These are phyloP conservation scores for Carcharodon carcharias DNA, from an alignment of 2,797 vertebrate genomes.

Conservation along the genomic window DNA sequence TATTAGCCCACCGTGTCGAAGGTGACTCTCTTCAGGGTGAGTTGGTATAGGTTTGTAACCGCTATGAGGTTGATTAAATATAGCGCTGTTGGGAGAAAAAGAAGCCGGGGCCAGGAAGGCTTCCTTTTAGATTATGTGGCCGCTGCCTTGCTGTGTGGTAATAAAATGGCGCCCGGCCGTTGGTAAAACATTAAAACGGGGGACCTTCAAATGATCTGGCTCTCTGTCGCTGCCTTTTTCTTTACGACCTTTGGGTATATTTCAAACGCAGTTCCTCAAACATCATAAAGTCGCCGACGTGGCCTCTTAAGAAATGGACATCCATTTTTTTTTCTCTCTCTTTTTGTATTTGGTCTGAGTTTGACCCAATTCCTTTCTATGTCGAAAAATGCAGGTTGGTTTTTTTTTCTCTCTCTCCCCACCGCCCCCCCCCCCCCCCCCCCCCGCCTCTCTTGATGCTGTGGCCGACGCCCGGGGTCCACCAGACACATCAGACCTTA, in stretches of 20 bases:
- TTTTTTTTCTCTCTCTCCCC: neutral
- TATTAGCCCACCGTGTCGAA: neutral
- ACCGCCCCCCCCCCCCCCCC: too few species aligned
- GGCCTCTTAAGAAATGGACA: constrained; percentile 4
- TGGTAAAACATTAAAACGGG: constrained; percentile 26
- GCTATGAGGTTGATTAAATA: neutral
- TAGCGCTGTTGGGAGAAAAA: neutral
- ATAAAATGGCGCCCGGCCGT: constrained; percentile 38
- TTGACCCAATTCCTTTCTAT: constrained; percentile 33
- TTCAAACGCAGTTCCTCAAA: constrained; percentile 18
- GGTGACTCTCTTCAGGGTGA: constrained; percentile 11
- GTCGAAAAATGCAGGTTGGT: constrained; percentile 22
- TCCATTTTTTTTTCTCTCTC: neutral
- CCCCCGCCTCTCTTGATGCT: too few species aligned
- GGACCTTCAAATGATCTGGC: constrained; percentile 32
- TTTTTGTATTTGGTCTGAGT: neutral
- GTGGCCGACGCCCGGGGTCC: neutral
- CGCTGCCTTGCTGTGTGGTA: constrained; percentile 36
- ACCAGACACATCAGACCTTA: neutral
- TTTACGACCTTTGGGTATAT: constrained; percentile 15
- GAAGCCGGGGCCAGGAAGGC: neutral
- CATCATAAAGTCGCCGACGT: constrained; percentile 24
- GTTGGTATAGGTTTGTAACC: neutral
- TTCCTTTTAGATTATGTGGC: constrained; percentile 33
- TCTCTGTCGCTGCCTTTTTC: neutral